These are phyloP conservation scores for Zaprionus vittiger DNA, from an alignment of 1,140 invertebrate species.

Conservation along the genomic window DNA sequence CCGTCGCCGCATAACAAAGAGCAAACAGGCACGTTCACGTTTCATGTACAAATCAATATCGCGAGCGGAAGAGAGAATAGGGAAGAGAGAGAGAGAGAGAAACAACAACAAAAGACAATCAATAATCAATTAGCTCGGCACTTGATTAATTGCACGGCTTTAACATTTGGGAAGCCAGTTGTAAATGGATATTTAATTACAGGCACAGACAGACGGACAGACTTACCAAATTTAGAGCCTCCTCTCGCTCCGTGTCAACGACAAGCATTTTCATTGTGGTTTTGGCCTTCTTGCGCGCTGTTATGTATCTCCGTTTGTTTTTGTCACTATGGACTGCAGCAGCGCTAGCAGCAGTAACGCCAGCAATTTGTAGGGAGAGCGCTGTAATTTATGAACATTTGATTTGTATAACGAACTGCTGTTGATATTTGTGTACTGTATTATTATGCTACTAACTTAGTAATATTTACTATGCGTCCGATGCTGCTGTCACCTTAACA, in stretches of 20 bases:
- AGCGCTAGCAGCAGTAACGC: conserved; percentile 65
- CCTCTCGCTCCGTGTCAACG: conserved; percentile 93
- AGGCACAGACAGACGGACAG: conserved; percentile 53
- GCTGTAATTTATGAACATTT: conserved; percentile 66
- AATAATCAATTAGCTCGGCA: conserved; percentile 61
- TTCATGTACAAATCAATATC: conserved; percentile 80
- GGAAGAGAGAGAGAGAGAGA: conserved; percentile 8
- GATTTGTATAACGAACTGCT: conserved; percentile 52
- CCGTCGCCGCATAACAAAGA: conserved; percentile 50
- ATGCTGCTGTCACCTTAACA: conserved; percentile 20
- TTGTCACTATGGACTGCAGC: conserved; percentile 53
- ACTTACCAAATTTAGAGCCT: conserved; percentile 92
- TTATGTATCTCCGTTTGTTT: conserved; percentile 72
- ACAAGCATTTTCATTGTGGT: conserved; percentile 86
- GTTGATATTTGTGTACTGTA: conserved; percentile 21
- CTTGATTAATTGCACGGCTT: conserved; percentile 50
- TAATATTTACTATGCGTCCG: conserved; percentile 32
- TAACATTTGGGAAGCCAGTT: conserved; percentile 27
- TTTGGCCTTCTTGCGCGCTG: conserved; percentile 76
- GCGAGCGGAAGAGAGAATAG: conserved; percentile 19
- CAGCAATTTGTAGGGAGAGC: conserved; percentile 71
- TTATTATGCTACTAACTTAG: conserved; percentile 21
- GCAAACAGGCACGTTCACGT: conserved; percentile 60
- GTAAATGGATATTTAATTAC: conserved; percentile 29
- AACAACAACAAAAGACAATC: conserved; percentile 42